A percentile compares a stretch with the other conserved stretches of the same genome.
Conservation (phyloP, 2,113 vertebrate species). For the Centropus bengalensis region DNA sequence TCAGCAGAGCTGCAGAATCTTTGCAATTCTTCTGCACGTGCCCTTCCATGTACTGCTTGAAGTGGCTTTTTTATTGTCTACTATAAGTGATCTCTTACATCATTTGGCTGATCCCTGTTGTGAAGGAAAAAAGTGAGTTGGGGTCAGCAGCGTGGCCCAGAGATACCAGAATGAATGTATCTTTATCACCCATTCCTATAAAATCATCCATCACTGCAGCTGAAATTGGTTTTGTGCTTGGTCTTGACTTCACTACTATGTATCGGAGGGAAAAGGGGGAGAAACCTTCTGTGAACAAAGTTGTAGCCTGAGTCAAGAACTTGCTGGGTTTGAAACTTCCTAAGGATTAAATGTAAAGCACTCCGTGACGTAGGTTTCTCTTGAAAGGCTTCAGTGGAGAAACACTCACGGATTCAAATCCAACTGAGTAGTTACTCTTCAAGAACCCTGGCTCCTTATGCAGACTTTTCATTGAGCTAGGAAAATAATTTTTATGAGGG, state of each 20-base stretch:
- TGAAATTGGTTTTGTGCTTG: neutral
- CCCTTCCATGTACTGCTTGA: neutral
- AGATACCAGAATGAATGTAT: neutral
- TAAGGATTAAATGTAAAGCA: neutral
- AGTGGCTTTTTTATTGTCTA: neutral
- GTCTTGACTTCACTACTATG: neutral
- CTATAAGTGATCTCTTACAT: neutral
- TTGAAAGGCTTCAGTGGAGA: neutral
- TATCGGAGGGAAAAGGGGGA: neutral
- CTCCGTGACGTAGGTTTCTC: neutral
- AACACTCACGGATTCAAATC: neutral
- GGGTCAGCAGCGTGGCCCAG: neutral
- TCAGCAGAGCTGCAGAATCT: neutral
- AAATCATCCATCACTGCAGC: fast-evolving
- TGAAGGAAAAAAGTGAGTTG: neutral
- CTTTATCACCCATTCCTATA: neutral
- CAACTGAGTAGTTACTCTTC: neutral
- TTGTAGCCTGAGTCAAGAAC: neutral
- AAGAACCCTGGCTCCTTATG: neutral
- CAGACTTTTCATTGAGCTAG: neutral
- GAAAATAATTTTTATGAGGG: neutral
- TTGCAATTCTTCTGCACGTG: neutral
- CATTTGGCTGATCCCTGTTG: neutral
- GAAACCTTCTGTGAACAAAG: neutral
- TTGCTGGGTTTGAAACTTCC: neutral